Percentiles rank a stretch among this genome's conserved stretches.
phyloP scores from a whole-genome alignment of 2,888 invertebrate species.

The Aethes cnicana region DNA sequence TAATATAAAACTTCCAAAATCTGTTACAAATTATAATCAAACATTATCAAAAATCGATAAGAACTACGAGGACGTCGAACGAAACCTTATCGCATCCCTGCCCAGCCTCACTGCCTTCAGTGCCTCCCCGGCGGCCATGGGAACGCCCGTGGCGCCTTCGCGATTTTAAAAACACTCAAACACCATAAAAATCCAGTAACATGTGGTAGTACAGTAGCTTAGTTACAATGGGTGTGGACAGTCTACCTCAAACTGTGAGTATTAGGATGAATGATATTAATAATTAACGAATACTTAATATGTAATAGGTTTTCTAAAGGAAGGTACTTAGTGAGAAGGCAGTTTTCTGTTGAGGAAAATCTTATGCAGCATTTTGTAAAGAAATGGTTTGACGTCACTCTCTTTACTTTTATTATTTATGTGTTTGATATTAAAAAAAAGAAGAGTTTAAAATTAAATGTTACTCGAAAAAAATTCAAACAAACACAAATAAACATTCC shows the following conservation, averaged over 20 bases:
- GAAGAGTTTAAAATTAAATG: too few relatives aligned
- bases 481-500: too few relatives aligned
- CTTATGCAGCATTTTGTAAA: too few relatives aligned
- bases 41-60: slow-evolving; percentile 14
- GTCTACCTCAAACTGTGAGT: slow-evolving; percentile 60
- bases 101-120: slow-evolving; percentile 16
- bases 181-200: slow-evolving; percentile 41
- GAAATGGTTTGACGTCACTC: too few relatives aligned
- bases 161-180: slow-evolving; percentile 37
- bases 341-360: slow-evolving; percentile 7
- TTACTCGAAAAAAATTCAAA: too few relatives aligned
- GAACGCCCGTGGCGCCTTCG: slow-evolving; percentile 40
- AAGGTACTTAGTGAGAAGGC: too few relatives aligned
- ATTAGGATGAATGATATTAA: too few relatives aligned
- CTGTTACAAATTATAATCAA: neutral
- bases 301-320: too few relatives aligned
- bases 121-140: slow-evolving; percentile 12
- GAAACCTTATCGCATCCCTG: slow-evolving; percentile 12
- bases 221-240: slow-evolving; percentile 72
- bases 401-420: too few relatives aligned
- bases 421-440: too few relatives aligned
- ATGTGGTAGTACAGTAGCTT: slow-evolving; percentile 40
- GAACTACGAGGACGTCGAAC: neutral
- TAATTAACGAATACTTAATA: too few relatives aligned
- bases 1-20: neutral